These are phyloP conservation scores for Sebastes vulpes DNA, from an alignment of 2,797 vertebrate genomes.

Conservation along the genomic window DNA sequence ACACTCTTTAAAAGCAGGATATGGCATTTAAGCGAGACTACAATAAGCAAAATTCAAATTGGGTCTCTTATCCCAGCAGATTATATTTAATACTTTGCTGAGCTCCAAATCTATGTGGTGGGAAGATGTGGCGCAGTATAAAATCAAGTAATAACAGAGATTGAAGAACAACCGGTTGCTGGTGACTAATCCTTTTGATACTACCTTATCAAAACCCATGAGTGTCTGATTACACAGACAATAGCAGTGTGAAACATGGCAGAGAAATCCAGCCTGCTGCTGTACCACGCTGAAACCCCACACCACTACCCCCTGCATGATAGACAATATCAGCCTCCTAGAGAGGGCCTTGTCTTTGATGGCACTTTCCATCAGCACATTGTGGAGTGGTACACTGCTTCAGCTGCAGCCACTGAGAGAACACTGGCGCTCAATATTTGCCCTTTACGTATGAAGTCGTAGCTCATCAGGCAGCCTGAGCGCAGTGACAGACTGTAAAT, in stretches of 20 bases:
- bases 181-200: background rate
- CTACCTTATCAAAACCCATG: slow-evolving; percentile 35
- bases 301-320: slow-evolving; percentile 49
- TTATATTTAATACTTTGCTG: background rate
- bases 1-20: background rate
- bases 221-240: slow-evolving; percentile 67
- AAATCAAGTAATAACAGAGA: slow-evolving; percentile 32
- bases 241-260: slow-evolving; percentile 60
- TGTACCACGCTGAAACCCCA: slow-evolving; percentile 63
- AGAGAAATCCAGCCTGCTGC: slow-evolving; percentile 48
- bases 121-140: background rate
- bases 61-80: background rate
- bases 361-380: slow-evolving; percentile 67
- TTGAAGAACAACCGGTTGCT: background rate
- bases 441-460: slow-evolving; percentile 33
- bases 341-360: slow-evolving; percentile 45
- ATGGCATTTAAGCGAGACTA: background rate
- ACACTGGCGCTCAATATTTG: slow-evolving; percentile 26
- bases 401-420: slow-evolving; percentile 30
- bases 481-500: slow-evolving; percentile 47
- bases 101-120: background rate
- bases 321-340: slow-evolving; percentile 54
- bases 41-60: background rate
- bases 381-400: slow-evolving; percentile 35
- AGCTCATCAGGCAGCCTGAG: slow-evolving; percentile 39